Evolutionary conservation across 2,113 vertebrate species (phyloP), one percentile per base, ranked within the genome.

Genomic region (Petromus typicus): DNA sequence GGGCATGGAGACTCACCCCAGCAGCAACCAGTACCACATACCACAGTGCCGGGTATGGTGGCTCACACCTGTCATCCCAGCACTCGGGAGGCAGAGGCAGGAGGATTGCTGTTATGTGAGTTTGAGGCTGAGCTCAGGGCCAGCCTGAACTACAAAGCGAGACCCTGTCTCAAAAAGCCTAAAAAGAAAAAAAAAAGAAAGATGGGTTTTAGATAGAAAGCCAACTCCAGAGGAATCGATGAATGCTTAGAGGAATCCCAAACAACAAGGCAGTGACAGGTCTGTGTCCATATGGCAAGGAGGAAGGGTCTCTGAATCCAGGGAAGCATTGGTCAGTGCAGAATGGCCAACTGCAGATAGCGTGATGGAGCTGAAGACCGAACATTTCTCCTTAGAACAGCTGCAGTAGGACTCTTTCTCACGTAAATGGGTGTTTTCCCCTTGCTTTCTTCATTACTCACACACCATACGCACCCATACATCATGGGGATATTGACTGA

Each of bases 321-420:
- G 16, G 0, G 56, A 89, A 22, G 3, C 18, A 3, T 23, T 27
- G 0, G 10, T 69, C 22, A 22, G 0, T 66, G 32, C 5, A 40
- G 48, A 79, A 37, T 11, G 3, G 32, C 16, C 13, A 45, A 7
- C 0, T 8, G 34, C 20, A 67, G 54, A 32, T 7, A 57, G 61
- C 3, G 5, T 2, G 23, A 57, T 4, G 3, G 1, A 8, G 20
- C 30, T 17, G 9, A 76, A 86, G 64, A 61, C 14, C 3, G 5
- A 3, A 43, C 16, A 0, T 22, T 10, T 63, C 64, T 48, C 84
- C 32, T 23, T 75, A 22, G 63, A 71, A 51, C 34, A 87, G 1
- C 20, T 32, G 83, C 54, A 30, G 5, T 78, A 20, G 45, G 25
- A 22, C 51, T 80, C 10, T 37, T 61, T 22, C n/a, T 64, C 34